Conservation (phyloP, 1,140 invertebrate species). For the Arctopsyche grandis region DNA sequence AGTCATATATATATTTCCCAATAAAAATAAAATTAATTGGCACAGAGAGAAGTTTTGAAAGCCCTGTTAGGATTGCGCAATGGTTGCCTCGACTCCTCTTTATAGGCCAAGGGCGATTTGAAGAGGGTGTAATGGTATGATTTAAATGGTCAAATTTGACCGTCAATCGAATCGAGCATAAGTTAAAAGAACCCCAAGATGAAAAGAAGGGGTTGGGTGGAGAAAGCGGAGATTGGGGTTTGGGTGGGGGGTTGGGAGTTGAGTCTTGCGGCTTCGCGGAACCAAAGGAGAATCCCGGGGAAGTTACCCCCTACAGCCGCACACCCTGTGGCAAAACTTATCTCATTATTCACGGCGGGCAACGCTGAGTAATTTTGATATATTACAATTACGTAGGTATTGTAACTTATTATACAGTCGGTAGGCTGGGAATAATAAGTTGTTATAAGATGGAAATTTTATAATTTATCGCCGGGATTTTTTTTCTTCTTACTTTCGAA, state of each 20-base stretch:
- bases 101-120: no score
- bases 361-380: slow-evolving; percentile 56
- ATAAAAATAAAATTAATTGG: no score
- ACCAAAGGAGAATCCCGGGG: slow-evolving; percentile 21
- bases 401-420: slow-evolving; percentile 55
- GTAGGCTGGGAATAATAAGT: slow-evolving; percentile 54
- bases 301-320: slow-evolving; percentile 32
- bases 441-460: slow-evolving; percentile 54
- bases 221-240: not conserved
- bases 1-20: no score
- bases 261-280: slow-evolving; percentile 23
- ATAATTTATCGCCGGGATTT: slow-evolving; percentile 47
- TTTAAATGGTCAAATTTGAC: not conserved
- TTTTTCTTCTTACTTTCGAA: slow-evolving; percentile 24
- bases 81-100: not conserved
- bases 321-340: slow-evolving; percentile 53
- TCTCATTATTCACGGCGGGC: slow-evolving; percentile 55
- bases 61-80: not conserved
- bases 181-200: not conserved
- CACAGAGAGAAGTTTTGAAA: not conserved
- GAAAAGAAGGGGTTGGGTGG: not conserved
- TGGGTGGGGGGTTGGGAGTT: not conserved
- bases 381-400: slow-evolving; percentile 55
- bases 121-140: no score
- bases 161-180: slow-evolving; percentile 21